phyloP scores from a whole-genome alignment of 2,797 vertebrate species.

The Hoplostethus mediterraneus region DNA sequence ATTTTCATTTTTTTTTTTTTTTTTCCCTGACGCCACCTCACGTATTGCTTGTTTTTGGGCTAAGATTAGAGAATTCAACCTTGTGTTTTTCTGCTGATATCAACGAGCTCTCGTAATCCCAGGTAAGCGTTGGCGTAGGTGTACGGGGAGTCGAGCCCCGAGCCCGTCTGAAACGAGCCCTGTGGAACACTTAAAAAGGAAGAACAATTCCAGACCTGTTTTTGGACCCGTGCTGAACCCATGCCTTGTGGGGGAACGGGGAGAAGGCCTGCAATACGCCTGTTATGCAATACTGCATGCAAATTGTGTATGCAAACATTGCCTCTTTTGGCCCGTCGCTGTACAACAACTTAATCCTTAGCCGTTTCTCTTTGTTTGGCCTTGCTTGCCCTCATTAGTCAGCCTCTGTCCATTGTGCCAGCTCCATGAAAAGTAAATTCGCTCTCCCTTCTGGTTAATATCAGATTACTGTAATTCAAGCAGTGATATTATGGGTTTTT shows the following conservation, averaged over 20 bases:
- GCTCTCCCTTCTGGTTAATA: slow-evolving; percentile 1
- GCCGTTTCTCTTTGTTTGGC: slow-evolving; percentile 13
- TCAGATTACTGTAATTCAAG: slow-evolving; percentile 26
- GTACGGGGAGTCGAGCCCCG: slow-evolving; percentile 2
- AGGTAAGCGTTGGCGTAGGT: not conserved
- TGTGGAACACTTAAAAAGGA: slow-evolving; percentile 65
- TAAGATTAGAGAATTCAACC: not conserved
- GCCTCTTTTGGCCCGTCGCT: slow-evolving; percentile 33
- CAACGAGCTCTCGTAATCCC: slow-evolving; percentile 17
- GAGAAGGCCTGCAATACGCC: slow-evolving; percentile 41
- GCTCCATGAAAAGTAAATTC: not conserved
- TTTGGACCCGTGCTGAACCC: slow-evolving; percentile 50
- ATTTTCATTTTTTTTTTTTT: not conserved
- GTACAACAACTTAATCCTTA: slow-evolving; percentile 23
- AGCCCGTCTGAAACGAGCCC: slow-evolving; percentile 40
- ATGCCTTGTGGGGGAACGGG: slow-evolving; percentile 32
- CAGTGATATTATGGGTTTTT: not conserved
- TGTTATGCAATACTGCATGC: slow-evolving; percentile 44
- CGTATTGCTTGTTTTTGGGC: not conserved
- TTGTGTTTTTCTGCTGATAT: slow-evolving; percentile 10
- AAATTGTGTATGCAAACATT: slow-evolving; percentile 53
- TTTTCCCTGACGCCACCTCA: not conserved
- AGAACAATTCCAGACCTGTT: slow-evolving; percentile 66
- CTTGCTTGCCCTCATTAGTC: slow-evolving; percentile 1
- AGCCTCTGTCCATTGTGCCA: slow-evolving; percentile 10